phyloP scores from a whole-genome alignment of 2,797 vertebrate genomes.

The Chelon auratus region DNA sequence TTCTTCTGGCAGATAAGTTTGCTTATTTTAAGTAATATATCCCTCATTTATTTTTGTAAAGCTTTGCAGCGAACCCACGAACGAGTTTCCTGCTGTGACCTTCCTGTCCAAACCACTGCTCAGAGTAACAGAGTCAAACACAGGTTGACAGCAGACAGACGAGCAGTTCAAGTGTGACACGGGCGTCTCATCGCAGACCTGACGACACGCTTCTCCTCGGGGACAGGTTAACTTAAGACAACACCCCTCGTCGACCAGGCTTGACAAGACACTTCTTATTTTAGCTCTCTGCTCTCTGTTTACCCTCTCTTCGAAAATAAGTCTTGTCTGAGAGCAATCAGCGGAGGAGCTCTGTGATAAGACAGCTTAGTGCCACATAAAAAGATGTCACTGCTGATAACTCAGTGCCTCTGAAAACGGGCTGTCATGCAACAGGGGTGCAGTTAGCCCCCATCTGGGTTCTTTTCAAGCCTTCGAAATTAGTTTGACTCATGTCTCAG shows the following conservation, averaged over 20 bases:
- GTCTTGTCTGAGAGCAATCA: slow-evolving; percentile 29
- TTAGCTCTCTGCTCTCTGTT: slow-evolving; percentile 30
- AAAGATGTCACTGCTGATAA: slow-evolving; percentile 44
- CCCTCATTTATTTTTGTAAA: neutral
- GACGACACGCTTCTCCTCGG: slow-evolving; percentile 3
- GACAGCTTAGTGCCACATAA: slow-evolving; percentile 7
- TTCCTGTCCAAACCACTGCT: neutral
- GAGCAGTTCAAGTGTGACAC: slow-evolving; percentile 6
- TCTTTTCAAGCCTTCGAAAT: slow-evolving; percentile 19
- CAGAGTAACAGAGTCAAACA: slow-evolving; percentile 5
- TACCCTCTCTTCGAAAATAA: slow-evolving; percentile 30
- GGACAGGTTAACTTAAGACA: slow-evolving; percentile 10
- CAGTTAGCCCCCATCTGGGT: slow-evolving; percentile 12
- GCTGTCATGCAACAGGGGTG: slow-evolving; percentile 34
- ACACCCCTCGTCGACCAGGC: neutral
- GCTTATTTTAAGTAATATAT: too few relatives aligned
- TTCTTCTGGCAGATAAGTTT: too few relatives aligned
- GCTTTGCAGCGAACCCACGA: neutral
- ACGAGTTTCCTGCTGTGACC: slow-evolving; percentile 4
- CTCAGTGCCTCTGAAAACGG: slow-evolving; percentile 23
- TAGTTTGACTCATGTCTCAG: slow-evolving; percentile 19
- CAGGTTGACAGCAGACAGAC: slow-evolving; percentile 24
- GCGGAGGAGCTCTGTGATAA: slow-evolving; percentile 30
- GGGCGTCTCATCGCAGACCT: slow-evolving; percentile 22
- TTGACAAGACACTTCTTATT: slow-evolving; percentile 30